phyloP scores from a whole-genome alignment of 2,113 vertebrate genomes.

The Oncorhynchus masou region DNA sequence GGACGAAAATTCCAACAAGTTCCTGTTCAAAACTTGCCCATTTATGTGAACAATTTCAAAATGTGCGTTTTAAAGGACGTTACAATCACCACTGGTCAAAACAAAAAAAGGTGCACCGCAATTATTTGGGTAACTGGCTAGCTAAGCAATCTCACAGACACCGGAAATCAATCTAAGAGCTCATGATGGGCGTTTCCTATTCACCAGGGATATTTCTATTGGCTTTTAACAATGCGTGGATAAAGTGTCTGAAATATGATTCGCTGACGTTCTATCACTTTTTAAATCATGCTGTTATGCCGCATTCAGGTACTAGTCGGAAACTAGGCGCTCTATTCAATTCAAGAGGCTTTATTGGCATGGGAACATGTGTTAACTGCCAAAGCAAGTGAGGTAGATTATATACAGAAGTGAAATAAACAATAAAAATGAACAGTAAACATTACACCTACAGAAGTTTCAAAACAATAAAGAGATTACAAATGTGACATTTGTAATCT shows the following conservation, averaged over 20 bases:
- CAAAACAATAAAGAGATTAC: too few relatives aligned
- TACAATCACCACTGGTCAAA: neutral
- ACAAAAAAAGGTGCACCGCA: neutral
- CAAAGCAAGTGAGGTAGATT: too few relatives aligned
- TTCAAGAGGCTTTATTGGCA: too few relatives aligned
- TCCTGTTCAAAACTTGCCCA: too few relatives aligned
- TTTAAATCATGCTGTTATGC: too few relatives aligned
- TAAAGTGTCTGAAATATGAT: constrained; percentile 25
- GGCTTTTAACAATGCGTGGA: constrained; percentile 17
- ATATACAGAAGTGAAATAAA: too few relatives aligned
- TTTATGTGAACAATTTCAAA: neutral
- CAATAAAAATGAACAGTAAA: too few relatives aligned
- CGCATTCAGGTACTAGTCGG: too few relatives aligned
- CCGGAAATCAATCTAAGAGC: constrained; percentile 54
- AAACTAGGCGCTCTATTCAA: too few relatives aligned
- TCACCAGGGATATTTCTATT: constrained; percentile 12
- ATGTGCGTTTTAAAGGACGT: neutral
- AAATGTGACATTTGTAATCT: too few relatives aligned
- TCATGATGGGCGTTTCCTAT: constrained; percentile 41
- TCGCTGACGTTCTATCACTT: constrained; percentile 24
- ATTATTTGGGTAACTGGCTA: neutral
- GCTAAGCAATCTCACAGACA: neutral
- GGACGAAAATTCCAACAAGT: neutral
- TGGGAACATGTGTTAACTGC: too few relatives aligned
- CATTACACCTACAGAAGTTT: too few relatives aligned